phyloP scores from a whole-genome alignment of 2,113 vertebrate species.

The Siniperca chuatsi region DNA sequence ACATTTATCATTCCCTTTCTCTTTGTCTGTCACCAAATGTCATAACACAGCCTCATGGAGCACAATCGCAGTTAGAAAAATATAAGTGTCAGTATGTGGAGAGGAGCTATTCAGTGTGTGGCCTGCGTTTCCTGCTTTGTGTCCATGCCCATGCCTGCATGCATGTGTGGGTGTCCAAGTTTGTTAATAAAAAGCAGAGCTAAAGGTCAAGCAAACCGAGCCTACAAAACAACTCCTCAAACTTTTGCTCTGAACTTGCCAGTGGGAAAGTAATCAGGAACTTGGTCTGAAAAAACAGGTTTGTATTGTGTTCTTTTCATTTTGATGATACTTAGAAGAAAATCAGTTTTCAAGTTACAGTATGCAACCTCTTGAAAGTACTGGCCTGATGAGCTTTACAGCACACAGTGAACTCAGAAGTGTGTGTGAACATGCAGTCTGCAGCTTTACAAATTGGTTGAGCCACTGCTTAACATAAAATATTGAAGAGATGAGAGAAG shows the following conservation, averaged over 20 bases:
- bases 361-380: background rate
- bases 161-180: slow-evolving; percentile 6
- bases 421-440: background rate
- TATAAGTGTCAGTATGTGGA: background rate
- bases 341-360: background rate
- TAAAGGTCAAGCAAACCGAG: slow-evolving; percentile 33
- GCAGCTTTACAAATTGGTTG: background rate
- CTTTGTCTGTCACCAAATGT: background rate
- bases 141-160: background rate
- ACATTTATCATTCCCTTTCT: background rate
- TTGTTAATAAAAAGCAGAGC: slow-evolving; percentile 14
- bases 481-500: background rate
- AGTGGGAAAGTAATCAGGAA: background rate
- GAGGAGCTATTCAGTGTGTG: background rate
- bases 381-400: too few relatives aligned
- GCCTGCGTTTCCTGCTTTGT: background rate
- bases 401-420: too few relatives aligned
- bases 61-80: background rate
- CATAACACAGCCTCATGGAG: background rate
- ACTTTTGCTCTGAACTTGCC: background rate
- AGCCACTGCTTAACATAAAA: background rate
- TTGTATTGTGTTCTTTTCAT: background rate
- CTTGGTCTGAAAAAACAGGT: background rate
- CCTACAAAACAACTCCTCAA: background rate
- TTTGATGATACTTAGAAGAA: background rate